Evolutionary conservation across 2,113 vertebrate species (phyloP).

Genomic region (Zootoca vivipara): DNA sequence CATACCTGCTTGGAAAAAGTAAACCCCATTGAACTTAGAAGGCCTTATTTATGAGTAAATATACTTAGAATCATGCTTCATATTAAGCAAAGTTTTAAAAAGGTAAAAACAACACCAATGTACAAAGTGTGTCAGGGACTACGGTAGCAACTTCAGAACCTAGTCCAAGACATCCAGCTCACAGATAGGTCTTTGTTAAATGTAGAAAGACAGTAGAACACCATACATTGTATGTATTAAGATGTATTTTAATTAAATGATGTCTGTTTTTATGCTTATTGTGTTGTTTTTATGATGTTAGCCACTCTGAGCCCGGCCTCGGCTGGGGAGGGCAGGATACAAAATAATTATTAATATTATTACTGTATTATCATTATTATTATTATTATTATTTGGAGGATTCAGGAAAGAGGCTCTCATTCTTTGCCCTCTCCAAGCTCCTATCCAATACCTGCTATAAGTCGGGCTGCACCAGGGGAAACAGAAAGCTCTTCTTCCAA

Average conservation of each 20-base stretch:
- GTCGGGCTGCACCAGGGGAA: not conserved
- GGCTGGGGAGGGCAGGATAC: too few species aligned
- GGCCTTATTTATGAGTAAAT: not conserved
- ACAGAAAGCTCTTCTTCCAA: not conserved
- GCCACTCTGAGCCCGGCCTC: too few species aligned
- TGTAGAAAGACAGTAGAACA: not conserved
- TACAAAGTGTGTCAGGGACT: not conserved
- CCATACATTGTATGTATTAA: not conserved
- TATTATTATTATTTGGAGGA: not conserved
- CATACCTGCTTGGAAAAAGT: not conserved
- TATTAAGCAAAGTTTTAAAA: not conserved
- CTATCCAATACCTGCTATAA: conserved; percentile 25
- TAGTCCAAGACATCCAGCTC: too few species aligned
- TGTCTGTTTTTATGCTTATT: too few species aligned
- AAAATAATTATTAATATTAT: too few species aligned
- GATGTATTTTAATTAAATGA: not conserved
- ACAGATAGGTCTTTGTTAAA: not conserved
- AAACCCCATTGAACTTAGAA: not conserved
- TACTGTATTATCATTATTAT: too few species aligned
- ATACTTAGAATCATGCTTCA: not conserved
- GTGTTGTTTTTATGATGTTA: too few species aligned
- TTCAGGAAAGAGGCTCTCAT: not conserved
- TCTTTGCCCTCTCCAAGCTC: not conserved
- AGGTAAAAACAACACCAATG: not conserved
- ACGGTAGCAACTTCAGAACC: too few species aligned